phyloP scores from a whole-genome alignment of 2,888 invertebrate species.

The Ichneumoninae sp. region DNA sequence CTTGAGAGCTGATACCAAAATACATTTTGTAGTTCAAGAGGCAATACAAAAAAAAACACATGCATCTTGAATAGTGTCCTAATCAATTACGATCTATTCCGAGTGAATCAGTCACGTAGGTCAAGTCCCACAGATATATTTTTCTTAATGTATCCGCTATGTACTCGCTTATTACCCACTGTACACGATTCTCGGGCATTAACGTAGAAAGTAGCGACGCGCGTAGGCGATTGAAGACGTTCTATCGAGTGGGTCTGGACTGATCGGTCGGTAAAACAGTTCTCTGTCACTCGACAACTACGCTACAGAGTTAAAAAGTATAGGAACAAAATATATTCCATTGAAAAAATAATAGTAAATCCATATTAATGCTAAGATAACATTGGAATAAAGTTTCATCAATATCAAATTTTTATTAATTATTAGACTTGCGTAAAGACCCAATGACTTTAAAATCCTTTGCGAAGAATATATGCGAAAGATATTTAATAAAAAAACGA shows the following conservation, averaged over 20 bases:
- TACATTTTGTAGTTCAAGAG: no score
- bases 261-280: conserved; percentile 29
- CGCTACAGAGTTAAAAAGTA: neutral
- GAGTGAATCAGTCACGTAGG: neutral
- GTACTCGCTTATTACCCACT: conserved; percentile 22
- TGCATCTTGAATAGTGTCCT: no score
- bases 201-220: conserved; percentile 29
- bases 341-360: neutral
- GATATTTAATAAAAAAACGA: no score
- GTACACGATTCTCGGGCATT: neutral
- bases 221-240: conserved; percentile 24
- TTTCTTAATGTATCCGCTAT: neutral
- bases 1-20: no score
- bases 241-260: neutral
- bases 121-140: neutral
- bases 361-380: no score
- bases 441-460: neutral
- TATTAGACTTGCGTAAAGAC: neutral
- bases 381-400: no score
- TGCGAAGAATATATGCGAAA: conserved; percentile 7
- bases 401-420: no score
- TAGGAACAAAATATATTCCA: neutral
- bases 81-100: neutral
- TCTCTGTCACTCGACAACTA: neutral
- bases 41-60: no score